A percentile compares a stretch with the other conserved stretches of the same genome.
Evolutionary conservation across 2,888 invertebrate genomes (phyloP).

Genomic region (Dryadula phaetusa): DNA sequence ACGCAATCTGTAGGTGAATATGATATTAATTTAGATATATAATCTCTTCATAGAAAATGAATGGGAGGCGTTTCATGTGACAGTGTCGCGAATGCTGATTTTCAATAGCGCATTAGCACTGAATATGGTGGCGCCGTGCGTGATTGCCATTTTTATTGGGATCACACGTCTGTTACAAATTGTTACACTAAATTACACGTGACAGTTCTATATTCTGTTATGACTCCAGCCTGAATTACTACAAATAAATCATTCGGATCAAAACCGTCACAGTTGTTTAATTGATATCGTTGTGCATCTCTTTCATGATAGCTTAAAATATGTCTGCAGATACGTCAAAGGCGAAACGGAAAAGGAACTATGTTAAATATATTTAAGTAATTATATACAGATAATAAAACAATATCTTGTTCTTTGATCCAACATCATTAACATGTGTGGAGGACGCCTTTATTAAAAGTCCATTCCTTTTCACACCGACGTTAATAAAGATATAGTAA

Average conservation of each 20-base stretch:
- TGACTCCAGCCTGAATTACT: constrained; percentile 28
- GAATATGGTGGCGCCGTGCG: constrained; percentile 72
- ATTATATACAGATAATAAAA: constrained; percentile 6
- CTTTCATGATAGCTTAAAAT: neutral
- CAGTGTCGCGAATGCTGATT: constrained; percentile 58
- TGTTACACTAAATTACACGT: constrained; percentile 76
- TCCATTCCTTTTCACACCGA: constrained; percentile 33
- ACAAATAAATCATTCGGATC: constrained; percentile 10
- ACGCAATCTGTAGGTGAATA: neutral
- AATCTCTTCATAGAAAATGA: constrained; percentile 59
- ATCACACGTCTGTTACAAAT: constrained; percentile 75
- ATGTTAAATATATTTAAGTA: neutral
- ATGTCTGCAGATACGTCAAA: neutral
- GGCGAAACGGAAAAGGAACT: constrained; percentile 1
- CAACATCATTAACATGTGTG: constrained; percentile 16
- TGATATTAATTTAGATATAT: constrained; percentile 11
- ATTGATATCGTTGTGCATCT: constrained; percentile 1
- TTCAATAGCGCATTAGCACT: constrained; percentile 76
- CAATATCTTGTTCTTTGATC: constrained; percentile 16
- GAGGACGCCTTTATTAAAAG: constrained; percentile 23
- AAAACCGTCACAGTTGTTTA: neutral
- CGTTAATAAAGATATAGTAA: constrained; percentile 73
- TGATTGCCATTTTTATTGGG: constrained; percentile 78
- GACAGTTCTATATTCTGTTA: constrained; percentile 62
- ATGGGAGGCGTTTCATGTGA: constrained; percentile 47